Base-by-base conservation (phyloP, 2,888 invertebrate species). In the Lithophane socia region DNA sequence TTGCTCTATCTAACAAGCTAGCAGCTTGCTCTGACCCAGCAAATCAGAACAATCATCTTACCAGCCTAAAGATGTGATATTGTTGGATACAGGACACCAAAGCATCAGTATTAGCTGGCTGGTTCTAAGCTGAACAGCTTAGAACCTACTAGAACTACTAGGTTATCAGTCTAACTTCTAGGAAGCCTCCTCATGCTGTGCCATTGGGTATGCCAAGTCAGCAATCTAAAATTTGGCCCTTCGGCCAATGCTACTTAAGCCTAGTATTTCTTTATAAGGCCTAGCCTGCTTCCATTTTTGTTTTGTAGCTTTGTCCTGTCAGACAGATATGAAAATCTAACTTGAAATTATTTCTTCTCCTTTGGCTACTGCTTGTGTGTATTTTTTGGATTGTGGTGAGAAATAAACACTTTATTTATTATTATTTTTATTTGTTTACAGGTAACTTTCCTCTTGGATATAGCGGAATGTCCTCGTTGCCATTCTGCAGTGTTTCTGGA, bases 391-490 rank as follows among this genome's bases (percentile, higher is more conserved):
- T 29, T 29, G 29, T 29, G 29, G 29, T 29, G 29, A 29, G 29
- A 29, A 29, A 29, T 29, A 29, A 29, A 29, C 29, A 29, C 29
- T 29, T 29, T 29, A 29, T 29, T 29, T 29, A 29, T 29, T 29
- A 29, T 29, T 29, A 29, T 29, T 29, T 29, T 29, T 29, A 29
- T 29, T 29, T 29, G 29, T 56, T 94, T 94, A 47, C 94, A 97
- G 97, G 95, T 96, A 10, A 94, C 95, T 54, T 97, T 97, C 84
- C 88, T 97, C 42, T 88, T 96, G 82, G 97, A 97, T 76, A 95
- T 97, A 75, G 84, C 95, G 0, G 95, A 96, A 75, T 97, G 97
- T 82, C 97, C 97, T 7, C 92, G 94, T 13, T 97, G 97, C 89
- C 95, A 93, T 75, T 95, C 95, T 18, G 82, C 94, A 42, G 90